Percentiles rank a stretch among this genome's conserved stretches.
Conservation (phyloP, 2,113 vertebrate genomes). For the Cephalopterus ornatus region DNA sequence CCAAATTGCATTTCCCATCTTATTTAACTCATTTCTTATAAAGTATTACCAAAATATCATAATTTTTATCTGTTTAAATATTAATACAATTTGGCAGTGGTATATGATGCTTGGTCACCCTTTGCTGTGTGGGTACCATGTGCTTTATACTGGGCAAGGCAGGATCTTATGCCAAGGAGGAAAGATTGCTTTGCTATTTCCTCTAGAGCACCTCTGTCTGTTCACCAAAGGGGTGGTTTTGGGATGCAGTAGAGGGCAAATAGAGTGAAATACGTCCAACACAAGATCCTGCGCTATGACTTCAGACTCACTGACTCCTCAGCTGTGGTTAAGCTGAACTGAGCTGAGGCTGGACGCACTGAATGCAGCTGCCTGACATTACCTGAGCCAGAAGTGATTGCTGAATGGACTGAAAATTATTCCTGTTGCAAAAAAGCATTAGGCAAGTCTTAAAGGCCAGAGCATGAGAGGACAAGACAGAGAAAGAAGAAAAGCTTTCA, state of each 20-base stretch:
- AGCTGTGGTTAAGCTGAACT: neutral
- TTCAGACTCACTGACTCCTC: neutral
- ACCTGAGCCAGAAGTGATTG: too few species aligned
- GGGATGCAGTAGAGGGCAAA: neutral
- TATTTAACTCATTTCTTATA: neutral
- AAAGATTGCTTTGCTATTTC: neutral
- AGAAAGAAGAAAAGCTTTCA: neutral
- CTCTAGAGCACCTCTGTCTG: neutral
- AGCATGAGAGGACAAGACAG: neutral
- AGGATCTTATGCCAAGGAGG: neutral
- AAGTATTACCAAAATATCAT: neutral
- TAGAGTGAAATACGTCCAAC: neutral
- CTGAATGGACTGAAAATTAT: neutral
- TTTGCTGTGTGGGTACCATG: neutral
- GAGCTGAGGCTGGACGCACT: neutral
- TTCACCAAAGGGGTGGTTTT: neutral
- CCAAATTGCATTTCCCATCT: neutral
- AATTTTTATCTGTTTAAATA: neutral
- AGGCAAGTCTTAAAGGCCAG: neutral
- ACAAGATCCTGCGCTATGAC: neutral
- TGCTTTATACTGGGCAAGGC: neutral
- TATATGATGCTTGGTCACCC: neutral
- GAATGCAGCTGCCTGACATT: neutral
- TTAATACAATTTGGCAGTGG: neutral
- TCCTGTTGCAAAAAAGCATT: neutral